Evolutionary conservation across 2,113 vertebrate species (phyloP).

Genomic region (Hydrochoerus hydrochaeris): DNA sequence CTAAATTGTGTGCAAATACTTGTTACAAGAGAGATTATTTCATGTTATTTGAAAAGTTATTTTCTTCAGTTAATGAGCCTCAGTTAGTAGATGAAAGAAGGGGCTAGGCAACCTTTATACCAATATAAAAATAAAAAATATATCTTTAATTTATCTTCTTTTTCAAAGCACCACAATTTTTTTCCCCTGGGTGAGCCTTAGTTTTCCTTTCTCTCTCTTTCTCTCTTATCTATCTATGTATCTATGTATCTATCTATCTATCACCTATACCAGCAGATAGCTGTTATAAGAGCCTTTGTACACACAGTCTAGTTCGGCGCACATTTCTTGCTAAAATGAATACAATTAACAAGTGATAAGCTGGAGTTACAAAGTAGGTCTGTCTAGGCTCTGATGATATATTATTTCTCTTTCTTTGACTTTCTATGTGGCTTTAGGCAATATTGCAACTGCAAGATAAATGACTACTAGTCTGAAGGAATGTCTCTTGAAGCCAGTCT

Average conservation of each 20-base stretch:
- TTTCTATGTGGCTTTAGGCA: slow-evolving; percentile 35
- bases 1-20: neutral
- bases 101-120: neutral
- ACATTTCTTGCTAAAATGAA: neutral
- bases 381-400: slow-evolving; percentile 17
- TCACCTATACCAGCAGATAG: neutral
- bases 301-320: neutral
- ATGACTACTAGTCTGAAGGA: slow-evolving; percentile 31
- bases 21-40: slow-evolving; percentile 35
- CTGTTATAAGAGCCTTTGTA: neutral
- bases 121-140: neutral
- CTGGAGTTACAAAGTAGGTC: slow-evolving; percentile 29
- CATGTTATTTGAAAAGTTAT: slow-evolving; percentile 29
- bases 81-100: neutral
- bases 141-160: neutral
- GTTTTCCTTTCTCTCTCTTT: neutral
- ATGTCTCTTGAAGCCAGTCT: slow-evolving; percentile 55
- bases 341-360: slow-evolving; percentile 55
- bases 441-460: slow-evolving; percentile 56
- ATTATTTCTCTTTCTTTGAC: slow-evolving; percentile 60
- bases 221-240: neutral
- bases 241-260: neutral
- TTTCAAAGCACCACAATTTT: neutral
- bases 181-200: neutral
- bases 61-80: slow-evolving; percentile 30